These are phyloP conservation scores for Sphenodon punctatus DNA, from an alignment of 2,797 vertebrate genomes.

Conservation along the genomic window DNA sequence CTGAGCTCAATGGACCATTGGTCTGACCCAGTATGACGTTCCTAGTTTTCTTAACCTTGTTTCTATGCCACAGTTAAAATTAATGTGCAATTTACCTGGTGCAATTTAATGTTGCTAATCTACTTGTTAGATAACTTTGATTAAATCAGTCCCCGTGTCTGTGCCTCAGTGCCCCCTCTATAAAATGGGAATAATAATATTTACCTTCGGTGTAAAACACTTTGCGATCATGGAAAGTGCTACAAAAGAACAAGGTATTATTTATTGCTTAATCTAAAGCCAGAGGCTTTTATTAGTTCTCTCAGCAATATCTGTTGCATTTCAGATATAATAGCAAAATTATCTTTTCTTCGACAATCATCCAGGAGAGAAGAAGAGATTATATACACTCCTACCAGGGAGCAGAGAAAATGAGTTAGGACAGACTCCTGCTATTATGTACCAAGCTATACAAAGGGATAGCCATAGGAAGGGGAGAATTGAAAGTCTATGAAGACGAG, in stretches of 20 bases:
- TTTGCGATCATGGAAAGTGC: not conserved
- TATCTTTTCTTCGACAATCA: not conserved
- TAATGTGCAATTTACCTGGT: no score
- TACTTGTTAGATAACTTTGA: no score
- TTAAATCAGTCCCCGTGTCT: no score
- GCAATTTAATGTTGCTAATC: no score
- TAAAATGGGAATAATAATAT: not conserved
- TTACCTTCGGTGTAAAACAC: not conserved
- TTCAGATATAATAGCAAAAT: not conserved
- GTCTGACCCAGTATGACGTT: no score
- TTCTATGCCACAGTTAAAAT: no score
- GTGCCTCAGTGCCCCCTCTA: no score
- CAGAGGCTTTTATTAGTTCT: not conserved
- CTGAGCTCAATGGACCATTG: no score
- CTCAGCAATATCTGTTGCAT: not conserved
- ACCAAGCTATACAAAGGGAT: not conserved
- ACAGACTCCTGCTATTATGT: not conserved
- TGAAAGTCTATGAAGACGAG: rapidly evolving
- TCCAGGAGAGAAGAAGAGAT: not conserved
- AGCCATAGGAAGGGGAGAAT: not conserved
- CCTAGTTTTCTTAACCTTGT: no score
- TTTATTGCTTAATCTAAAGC: not conserved
- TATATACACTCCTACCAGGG: not conserved
- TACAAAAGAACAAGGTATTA: not conserved
- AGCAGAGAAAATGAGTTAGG: not conserved